Percentiles rank a stretch among this genome's conserved stretches.
These are phyloP conservation scores for Cygnus olor DNA, from an alignment of 2,797 vertebrate genomes.

Conservation along the genomic window DNA sequence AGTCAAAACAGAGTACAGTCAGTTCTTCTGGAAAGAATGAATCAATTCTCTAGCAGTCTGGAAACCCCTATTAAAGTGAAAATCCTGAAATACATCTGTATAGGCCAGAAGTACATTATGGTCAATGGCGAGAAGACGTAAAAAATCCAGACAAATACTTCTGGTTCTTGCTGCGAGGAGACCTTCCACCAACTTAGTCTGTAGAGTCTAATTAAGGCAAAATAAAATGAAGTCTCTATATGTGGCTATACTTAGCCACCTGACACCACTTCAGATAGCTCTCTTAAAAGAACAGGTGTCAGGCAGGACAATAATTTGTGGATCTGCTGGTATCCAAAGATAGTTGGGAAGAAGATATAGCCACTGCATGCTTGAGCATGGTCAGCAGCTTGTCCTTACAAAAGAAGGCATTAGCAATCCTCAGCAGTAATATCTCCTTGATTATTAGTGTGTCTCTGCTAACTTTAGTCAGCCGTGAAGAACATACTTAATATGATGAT, in stretches of 20 bases:
- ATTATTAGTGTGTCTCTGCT: slow-evolving; percentile 38
- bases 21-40: background rate
- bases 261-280: background rate
- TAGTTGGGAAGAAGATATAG: background rate
- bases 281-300: background rate
- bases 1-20: background rate
- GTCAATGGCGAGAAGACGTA: background rate
- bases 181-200: background rate
- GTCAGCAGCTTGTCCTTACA: background rate
- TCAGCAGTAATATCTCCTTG: background rate
- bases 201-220: background rate
- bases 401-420: slow-evolving; percentile 28
- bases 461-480: slow-evolving; percentile 61
- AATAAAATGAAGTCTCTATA: background rate
- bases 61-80: background rate
- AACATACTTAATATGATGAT: slow-evolving; percentile 19
- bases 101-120: background rate
- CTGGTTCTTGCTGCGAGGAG: background rate
- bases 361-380: background rate
- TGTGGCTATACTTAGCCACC: background rate
- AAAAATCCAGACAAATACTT: background rate
- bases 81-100: background rate
- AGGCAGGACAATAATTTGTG: background rate
- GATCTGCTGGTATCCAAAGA: background rate
- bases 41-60: background rate